Evolutionary conservation across 2,888 invertebrate species (phyloP).

Genomic region (Aleiodes alternator): DNA sequence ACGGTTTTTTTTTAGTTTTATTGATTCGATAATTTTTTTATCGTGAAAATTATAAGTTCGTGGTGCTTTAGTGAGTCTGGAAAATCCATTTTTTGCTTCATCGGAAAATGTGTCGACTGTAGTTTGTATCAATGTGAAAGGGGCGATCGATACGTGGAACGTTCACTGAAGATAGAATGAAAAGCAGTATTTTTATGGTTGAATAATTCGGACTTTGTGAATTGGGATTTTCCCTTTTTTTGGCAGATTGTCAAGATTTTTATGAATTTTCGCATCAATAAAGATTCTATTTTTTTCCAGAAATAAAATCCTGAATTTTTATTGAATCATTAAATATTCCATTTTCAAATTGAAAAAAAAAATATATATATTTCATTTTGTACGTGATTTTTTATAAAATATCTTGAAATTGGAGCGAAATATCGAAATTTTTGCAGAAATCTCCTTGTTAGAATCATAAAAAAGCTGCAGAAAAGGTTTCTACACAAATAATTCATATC

Average conservation of each 20-base stretch:
- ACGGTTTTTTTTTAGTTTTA: background rate
- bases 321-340: background rate
- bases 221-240: background rate
- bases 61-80: background rate
- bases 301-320: background rate
- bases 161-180: constrained; percentile 6
- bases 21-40: background rate
- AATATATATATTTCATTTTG: no score
- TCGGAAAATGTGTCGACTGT: constrained; percentile 23
- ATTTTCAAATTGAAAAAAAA: no score
- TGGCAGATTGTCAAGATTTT: background rate
- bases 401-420: no score
- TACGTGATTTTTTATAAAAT: no score
- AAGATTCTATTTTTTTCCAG: background rate
- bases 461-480: no score
- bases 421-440: no score
- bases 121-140: constrained; percentile 18
- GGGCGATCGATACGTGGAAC: constrained; percentile 18
- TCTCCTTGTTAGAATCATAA: no score
- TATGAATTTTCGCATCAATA: background rate
- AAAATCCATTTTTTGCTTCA: constrained; percentile 9
- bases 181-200: background rate
- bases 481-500: no score
- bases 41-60: background rate
- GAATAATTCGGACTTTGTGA: background rate